These are phyloP conservation scores for Pangasius djambal DNA, from an alignment of 2,797 vertebrate genomes.

Conservation along the genomic window DNA sequence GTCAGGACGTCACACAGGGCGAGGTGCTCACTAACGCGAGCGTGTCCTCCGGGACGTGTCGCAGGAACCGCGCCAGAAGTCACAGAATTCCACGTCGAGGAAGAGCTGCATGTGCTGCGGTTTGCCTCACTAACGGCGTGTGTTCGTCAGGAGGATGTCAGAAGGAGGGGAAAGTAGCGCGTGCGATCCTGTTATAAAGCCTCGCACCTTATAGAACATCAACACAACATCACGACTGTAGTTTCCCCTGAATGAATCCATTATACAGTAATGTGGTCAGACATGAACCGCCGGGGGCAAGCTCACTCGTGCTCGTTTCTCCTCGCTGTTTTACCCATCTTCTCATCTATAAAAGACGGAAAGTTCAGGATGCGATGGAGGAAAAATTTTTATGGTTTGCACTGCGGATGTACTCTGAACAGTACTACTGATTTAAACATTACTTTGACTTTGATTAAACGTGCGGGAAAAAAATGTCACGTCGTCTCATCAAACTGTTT, in stretches of 20 bases:
- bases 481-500: background rate
- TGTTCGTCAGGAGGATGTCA: background rate
- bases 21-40: background rate
- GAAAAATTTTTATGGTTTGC: background rate
- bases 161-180: too few relatives aligned
- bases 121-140: background rate
- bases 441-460: background rate
- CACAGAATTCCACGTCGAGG: background rate
- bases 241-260: background rate
- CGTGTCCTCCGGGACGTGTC: background rate
- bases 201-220: too few relatives aligned
- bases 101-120: too few relatives aligned
- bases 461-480: background rate
- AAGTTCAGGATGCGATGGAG: background rate
- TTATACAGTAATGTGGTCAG: background rate
- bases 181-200: background rate
- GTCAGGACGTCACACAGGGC: too few relatives aligned
- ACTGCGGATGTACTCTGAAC: background rate
- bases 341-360: background rate
- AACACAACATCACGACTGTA: background rate
- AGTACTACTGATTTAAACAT: too few relatives aligned
- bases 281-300: background rate
- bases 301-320: background rate
- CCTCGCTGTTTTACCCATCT: too few relatives aligned
- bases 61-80: background rate